Evolutionary conservation across 2,113 vertebrate genomes (phyloP).

Genomic region (Argyrosomus japonicus): DNA sequence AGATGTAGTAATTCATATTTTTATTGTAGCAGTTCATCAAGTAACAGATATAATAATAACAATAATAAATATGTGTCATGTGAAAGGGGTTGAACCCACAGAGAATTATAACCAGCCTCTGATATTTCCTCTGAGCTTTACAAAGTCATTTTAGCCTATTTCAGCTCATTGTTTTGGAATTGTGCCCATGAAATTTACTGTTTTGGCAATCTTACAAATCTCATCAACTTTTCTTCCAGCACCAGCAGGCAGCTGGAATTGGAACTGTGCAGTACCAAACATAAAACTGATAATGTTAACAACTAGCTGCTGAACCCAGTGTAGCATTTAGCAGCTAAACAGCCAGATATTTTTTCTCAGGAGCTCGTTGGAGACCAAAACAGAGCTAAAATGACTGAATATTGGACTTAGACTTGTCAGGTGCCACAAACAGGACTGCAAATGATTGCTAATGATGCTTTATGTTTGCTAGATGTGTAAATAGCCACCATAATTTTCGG

Average conservation of each 20-base stretch:
- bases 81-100: neutral
- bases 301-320: neutral
- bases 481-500: no score
- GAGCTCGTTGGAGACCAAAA: neutral
- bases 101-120: neutral
- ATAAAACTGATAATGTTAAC: neutral
- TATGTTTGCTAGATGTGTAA: neutral
- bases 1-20: neutral
- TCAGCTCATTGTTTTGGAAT: neutral
- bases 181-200: no score
- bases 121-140: neutral
- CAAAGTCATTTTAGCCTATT: neutral
- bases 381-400: neutral
- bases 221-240: neutral
- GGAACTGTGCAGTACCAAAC: no score
- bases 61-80: neutral
- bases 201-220: neutral
- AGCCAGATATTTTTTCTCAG: neutral
- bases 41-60: neutral
- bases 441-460: neutral
- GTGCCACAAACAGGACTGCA: neutral
- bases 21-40: neutral
- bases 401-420: neutral
- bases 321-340: neutral
- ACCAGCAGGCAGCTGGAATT: neutral